phyloP scores from a whole-genome alignment of 92 coral and sea anemone genomes.

The Siderastrea radians region DNA sequence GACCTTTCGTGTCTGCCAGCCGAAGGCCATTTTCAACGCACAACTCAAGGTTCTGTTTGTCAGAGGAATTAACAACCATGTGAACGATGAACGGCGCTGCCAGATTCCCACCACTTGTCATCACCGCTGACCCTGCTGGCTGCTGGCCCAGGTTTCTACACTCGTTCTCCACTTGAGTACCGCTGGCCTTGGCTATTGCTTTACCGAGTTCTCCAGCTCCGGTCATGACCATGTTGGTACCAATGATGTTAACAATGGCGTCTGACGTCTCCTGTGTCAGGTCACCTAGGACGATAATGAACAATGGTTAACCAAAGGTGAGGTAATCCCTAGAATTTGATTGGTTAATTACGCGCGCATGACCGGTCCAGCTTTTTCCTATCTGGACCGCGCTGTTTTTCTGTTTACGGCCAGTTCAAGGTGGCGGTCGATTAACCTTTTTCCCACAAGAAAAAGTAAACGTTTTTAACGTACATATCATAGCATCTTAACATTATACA shows the following conservation, averaged over 20 bases:
- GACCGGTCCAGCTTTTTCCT: no score
- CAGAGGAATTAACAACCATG: constrained; percentile 39
- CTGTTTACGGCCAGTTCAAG: no score
- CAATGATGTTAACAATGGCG: constrained; percentile 32
- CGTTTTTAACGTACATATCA: no score
- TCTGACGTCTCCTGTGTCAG: constrained; percentile 19
- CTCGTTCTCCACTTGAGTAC: constrained; percentile 61
- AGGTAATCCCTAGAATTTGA: no score
- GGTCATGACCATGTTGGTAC: constrained; percentile 10
- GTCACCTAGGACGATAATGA: constrained; percentile 2
- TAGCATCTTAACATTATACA: no score
- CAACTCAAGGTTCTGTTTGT: constrained; percentile 33
- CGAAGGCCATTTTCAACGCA: constrained; percentile 66
- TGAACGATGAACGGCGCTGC: constrained; percentile 48
- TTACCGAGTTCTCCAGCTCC: constrained; percentile 20
- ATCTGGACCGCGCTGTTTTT: no score
- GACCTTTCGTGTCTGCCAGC: constrained; percentile 59
- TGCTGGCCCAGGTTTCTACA: constrained; percentile 61
- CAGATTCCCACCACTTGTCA: constrained; percentile 70
- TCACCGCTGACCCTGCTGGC: constrained; percentile 64
- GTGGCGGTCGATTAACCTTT: no score
- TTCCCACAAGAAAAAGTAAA: no score
- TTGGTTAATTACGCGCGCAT: no score
- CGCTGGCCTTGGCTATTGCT: constrained; percentile 38
- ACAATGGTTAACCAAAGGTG: no score